phyloP scores from a whole-genome alignment of 2,888 invertebrate species.

The Chrysopilus asiliformis region DNA sequence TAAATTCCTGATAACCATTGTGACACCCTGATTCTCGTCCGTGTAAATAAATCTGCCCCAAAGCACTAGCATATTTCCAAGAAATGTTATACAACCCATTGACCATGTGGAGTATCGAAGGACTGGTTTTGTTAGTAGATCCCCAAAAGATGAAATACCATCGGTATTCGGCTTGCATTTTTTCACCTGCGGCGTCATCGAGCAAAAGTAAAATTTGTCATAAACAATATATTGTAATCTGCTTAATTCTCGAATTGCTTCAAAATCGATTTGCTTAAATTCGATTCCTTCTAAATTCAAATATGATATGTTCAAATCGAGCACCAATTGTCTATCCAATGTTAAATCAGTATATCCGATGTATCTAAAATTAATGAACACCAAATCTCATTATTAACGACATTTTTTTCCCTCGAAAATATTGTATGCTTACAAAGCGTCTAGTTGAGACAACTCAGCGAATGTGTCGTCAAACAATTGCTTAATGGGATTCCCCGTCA shows the following conservation, averaged over 20 bases:
- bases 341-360: slow-evolving; percentile 33
- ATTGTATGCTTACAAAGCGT: slow-evolving; percentile 38
- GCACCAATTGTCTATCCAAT: slow-evolving; percentile 23
- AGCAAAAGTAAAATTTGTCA: slow-evolving; percentile 48
- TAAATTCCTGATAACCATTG: slow-evolving; percentile 49
- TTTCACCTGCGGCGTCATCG: slow-evolving; percentile 42
- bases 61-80: slow-evolving; percentile 49
- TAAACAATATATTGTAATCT: slow-evolving; percentile 45
- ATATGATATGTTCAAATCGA: slow-evolving; percentile 28
- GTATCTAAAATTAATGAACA: slow-evolving; percentile 24
- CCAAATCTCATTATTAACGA: no score
- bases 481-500: slow-evolving; percentile 38
- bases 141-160: slow-evolving; percentile 47
- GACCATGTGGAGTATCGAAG: slow-evolving; percentile 48
- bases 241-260: slow-evolving; percentile 36
- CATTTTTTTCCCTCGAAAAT: slow-evolving; percentile 1
- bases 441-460: slow-evolving; percentile 31
- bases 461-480: slow-evolving; percentile 36
- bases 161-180: slow-evolving; percentile 47
- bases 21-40: slow-evolving; percentile 48
- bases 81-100: slow-evolving; percentile 44
- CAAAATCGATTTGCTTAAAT: slow-evolving; percentile 37
- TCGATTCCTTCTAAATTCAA: slow-evolving; percentile 42
- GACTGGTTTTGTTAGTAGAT: slow-evolving; percentile 44
- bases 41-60: slow-evolving; percentile 45